Evolutionary conservation across 2,113 vertebrate species (phyloP).

Genomic region (Microtus montanus): DNA sequence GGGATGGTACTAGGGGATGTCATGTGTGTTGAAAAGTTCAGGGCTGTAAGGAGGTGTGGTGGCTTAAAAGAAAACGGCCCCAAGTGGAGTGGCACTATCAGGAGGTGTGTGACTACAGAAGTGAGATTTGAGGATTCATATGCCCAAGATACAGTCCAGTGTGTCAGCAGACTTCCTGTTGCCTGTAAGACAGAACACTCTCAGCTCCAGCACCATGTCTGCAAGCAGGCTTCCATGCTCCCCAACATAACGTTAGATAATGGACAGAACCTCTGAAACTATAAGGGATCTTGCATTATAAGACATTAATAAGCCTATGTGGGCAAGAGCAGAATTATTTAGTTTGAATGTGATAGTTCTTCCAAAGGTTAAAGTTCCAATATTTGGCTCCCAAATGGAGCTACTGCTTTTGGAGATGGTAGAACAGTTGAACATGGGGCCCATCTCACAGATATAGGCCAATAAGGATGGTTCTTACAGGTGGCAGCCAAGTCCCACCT

Average conservation of each 20-base stretch:
- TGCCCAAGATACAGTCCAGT: no score
- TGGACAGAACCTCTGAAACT: neutral
- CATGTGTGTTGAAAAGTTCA: no score
- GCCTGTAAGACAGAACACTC: neutral
- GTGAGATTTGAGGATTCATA: neutral
- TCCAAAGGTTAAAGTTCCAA: neutral
- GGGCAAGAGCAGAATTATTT: neutral
- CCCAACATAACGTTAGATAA: neutral
- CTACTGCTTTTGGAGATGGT: neutral
- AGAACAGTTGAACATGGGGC: neutral
- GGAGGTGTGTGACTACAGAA: neutral
- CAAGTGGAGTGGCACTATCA: neutral
- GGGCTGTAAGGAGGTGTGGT: neutral
- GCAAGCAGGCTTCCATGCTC: neutral
- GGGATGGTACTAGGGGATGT: neutral
- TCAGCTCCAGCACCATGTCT: neutral
- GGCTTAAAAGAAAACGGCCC: neutral
- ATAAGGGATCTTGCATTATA: neutral
- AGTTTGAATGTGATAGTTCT: neutral
- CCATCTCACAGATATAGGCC: neutral
- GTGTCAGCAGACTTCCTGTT: neutral
- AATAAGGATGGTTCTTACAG: neutral
- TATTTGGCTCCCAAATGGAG: neutral
- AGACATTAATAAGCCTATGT: neutral
- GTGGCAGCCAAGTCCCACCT: no score